Conservation (phyloP, 2,797 vertebrate species). For the Luscinia luscinia region DNA sequence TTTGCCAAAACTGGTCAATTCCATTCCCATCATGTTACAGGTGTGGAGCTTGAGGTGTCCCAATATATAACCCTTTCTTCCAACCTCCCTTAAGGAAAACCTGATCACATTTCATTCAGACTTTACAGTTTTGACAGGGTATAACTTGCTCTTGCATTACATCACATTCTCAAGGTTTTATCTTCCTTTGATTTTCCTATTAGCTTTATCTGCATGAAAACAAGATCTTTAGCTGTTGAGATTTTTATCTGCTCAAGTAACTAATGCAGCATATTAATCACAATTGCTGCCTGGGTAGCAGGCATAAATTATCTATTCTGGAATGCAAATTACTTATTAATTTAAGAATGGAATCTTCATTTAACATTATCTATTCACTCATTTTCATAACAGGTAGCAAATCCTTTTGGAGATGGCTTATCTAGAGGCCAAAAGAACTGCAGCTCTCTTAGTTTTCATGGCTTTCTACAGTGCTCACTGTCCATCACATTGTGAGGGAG, state of each 20-base stretch:
- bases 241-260: constrained; percentile 44
- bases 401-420: neutral
- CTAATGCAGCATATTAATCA: constrained; percentile 38
- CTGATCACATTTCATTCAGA: neutral
- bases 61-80: neutral
- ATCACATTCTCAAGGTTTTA: neutral
- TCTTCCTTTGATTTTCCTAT: constrained; percentile 42
- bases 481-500: neutral
- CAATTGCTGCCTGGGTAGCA: neutral
- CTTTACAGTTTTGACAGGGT: neutral
- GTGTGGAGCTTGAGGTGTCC: neutral
- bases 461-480: neutral
- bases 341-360: neutral
- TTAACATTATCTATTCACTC: neutral
- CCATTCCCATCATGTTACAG: neutral
- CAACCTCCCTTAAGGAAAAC: neutral
- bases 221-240: constrained; percentile 14
- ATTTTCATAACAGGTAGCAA: neutral
- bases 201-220: constrained; percentile 45
- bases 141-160: constrained; percentile 1
- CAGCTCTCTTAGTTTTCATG: neutral
- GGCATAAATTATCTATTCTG: constrained; percentile 11
- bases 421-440: neutral
- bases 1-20: neutral
- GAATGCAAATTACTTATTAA: neutral